Conservation (phyloP, 2,888 invertebrate species). For the Saturnia pavonia region DNA sequence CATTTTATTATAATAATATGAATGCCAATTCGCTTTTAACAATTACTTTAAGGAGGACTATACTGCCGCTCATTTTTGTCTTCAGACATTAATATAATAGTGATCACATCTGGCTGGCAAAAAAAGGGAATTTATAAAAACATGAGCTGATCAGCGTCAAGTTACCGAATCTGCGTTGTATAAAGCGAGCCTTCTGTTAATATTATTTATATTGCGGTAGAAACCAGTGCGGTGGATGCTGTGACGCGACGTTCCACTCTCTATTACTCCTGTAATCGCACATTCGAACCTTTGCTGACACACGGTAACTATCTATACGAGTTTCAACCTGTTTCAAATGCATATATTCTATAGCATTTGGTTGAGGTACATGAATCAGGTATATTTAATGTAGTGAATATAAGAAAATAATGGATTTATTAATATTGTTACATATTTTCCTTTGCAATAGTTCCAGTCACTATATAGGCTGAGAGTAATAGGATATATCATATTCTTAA, state of each 20-base stretch:
- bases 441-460: too few species aligned
- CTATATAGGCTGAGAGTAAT: too few species aligned
- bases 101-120: too few species aligned
- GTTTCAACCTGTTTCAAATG: constrained; percentile 44
- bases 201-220: constrained; percentile 18
- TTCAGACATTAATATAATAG: too few species aligned
- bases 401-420: background rate
- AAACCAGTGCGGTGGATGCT: constrained; percentile 40
- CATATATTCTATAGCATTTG: constrained; percentile 25
- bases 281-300: constrained; percentile 52
- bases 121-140: background rate
- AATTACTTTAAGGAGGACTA: too few species aligned
- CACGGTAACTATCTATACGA: constrained; percentile 43
- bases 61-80: too few species aligned
- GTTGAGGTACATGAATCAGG: background rate
- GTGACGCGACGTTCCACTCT: constrained; percentile 47
- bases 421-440: too few species aligned
- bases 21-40: too few species aligned
- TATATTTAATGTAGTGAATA: background rate
- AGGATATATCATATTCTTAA: too few species aligned
- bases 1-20: too few species aligned
- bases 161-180: background rate
- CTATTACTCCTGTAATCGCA: constrained; percentile 46
- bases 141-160: background rate
- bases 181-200: constrained; percentile 12